Percentiles rank a stretch among this genome's conserved stretches.
phyloP scores from a whole-genome alignment of 2,888 invertebrate species.

The Gandaritis pyraliata region DNA sequence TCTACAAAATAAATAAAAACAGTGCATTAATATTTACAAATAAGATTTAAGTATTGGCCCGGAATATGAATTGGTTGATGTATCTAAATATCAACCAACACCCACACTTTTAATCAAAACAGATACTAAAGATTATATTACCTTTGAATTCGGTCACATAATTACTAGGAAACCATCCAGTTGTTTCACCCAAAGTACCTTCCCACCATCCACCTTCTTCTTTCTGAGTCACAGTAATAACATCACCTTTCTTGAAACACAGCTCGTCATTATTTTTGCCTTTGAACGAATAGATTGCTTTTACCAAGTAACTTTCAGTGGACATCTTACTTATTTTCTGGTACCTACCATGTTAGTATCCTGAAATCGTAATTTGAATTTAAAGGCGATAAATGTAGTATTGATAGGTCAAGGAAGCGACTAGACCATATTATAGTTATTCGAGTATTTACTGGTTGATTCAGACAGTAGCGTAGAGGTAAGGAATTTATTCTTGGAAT shows the following conservation, averaged over 20 bases:
- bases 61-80: no score
- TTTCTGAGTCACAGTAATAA: constrained; percentile 97
- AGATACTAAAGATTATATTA: constrained; percentile 48
- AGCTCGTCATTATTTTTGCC: constrained; percentile 99
- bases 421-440: constrained; percentile 5
- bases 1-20: no score
- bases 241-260: constrained; percentile 97
- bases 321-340: constrained; percentile 77
- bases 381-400: constrained; percentile 1
- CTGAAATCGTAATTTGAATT: constrained; percentile 24
- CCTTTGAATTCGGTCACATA: constrained; percentile 96
- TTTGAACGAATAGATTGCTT: constrained; percentile 96
- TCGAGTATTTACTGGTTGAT: constrained; percentile 4
- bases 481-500: constrained; percentile 45
- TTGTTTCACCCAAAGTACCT: constrained; percentile 96
- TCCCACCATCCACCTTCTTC: constrained; percentile 99
- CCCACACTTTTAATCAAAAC: background rate
- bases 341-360: constrained; percentile 68
- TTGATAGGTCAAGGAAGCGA: background rate
- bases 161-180: constrained; percentile 99
- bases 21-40: no score
- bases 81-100: background rate
- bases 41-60: no score
- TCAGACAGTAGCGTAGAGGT: constrained; percentile 18
- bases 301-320: constrained; percentile 88